A percentile compares a stretch with the other conserved stretches of the same genome.
Evolutionary conservation across 2,797 vertebrate genomes (phyloP).

Genomic region (Ficedula albicollis): DNA sequence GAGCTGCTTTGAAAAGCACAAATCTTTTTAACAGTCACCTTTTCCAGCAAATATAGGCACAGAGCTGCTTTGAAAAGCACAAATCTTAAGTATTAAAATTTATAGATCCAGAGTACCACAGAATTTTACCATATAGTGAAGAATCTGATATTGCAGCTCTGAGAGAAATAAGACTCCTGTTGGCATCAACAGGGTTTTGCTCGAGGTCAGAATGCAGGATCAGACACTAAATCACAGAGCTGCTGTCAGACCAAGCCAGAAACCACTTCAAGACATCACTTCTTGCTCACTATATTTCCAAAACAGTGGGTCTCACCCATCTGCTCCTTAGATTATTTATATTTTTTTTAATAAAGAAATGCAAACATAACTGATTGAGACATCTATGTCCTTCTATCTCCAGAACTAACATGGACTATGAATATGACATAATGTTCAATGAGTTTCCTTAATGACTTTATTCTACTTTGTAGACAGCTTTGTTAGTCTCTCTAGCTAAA

Average conservation of each 20-base stretch:
- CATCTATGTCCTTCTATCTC: slow-evolving; percentile 41
- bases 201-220: slow-evolving; percentile 8
- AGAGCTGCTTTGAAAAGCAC: not conserved
- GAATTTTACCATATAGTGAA: not conserved
- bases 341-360: slow-evolving; percentile 48
- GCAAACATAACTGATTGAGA: slow-evolving; percentile 13
- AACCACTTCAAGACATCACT: not conserved
- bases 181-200: not conserved
- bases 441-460: slow-evolving; percentile 16
- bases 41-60: not conserved
- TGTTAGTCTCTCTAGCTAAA: slow-evolving; percentile 25
- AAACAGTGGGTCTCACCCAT: slow-evolving; percentile 21
- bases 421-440: slow-evolving; percentile 9
- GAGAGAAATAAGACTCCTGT: not conserved
- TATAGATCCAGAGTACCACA: not conserved
- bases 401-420: slow-evolving; percentile 17
- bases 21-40: not conserved
- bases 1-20: not conserved
- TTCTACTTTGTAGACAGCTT: slow-evolving; percentile 42
- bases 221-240: not conserved
- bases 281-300: not conserved
- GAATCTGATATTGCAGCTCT: not conserved
- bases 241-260: not conserved
- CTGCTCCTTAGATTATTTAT: not conserved
- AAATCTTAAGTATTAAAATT: not conserved